Percentiles rank a stretch among this genome's conserved stretches.
Conservation (phyloP, 2,888 invertebrate genomes). For the Melieria crassipennis region DNA sequence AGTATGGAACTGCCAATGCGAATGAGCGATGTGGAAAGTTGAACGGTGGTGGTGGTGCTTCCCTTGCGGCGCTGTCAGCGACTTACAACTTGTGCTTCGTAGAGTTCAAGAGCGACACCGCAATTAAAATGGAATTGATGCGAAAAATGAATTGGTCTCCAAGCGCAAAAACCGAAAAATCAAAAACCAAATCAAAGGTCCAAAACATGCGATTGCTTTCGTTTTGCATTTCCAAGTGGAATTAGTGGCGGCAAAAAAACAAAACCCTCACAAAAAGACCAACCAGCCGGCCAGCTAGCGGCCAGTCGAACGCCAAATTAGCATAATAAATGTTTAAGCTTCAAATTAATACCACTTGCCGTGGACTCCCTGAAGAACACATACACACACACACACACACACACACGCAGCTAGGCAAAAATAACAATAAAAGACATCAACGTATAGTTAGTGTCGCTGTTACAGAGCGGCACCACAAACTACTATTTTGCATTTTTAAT, state of each 20-base stretch:
- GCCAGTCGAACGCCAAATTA: not conserved
- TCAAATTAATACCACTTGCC: constrained; percentile 3
- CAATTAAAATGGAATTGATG: not conserved
- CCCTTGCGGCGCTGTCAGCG: not conserved
- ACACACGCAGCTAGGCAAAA: too few species aligned
- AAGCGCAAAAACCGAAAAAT: not conserved
- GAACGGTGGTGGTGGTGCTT: not conserved
- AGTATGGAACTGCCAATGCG: not conserved
- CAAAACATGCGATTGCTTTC: not conserved
- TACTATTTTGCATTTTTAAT: constrained; percentile 54
- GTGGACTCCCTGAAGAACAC: constrained; percentile 1
- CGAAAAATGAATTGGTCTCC: too few species aligned
- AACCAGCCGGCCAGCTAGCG: not conserved
- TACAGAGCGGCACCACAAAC: constrained; percentile 34
- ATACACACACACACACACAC: not conserved
- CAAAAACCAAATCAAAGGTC: not conserved
- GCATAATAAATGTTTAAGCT: constrained; percentile 21
- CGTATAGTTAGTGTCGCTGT: constrained; percentile 1
- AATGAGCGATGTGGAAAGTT: not conserved
- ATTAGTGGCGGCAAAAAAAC: not conserved
- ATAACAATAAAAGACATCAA: too few species aligned
- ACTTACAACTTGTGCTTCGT: not conserved
- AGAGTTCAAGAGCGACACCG: not conserved
- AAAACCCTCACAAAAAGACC: not conserved
- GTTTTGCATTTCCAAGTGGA: not conserved